Evolutionary conservation across 2,797 vertebrate species (phyloP).

Genomic region (Squalus acanthias): DNA sequence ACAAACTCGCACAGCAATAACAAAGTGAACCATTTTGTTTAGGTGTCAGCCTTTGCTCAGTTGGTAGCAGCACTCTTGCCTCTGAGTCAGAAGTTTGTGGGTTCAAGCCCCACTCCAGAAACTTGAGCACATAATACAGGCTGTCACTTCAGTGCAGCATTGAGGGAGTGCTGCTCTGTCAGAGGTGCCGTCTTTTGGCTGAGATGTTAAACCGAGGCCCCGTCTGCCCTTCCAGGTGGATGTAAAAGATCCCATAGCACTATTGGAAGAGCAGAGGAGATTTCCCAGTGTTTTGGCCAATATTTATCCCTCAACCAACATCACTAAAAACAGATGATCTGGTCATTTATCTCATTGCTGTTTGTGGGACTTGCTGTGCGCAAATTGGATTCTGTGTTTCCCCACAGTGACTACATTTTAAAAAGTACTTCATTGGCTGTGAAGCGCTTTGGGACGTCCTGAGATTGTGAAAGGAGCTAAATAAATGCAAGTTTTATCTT

Average conservation of each 20-base stretch:
- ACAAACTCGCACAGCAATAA: background rate
- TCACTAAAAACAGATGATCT: background rate
- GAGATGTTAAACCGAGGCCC: background rate
- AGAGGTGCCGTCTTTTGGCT: background rate
- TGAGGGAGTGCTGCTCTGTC: background rate
- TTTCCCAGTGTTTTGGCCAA: background rate
- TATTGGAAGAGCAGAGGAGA: background rate
- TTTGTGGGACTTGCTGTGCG: background rate
- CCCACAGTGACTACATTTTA: background rate
- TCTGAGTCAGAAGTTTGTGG: background rate
- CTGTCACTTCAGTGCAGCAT: background rate
- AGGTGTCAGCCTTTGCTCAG: background rate
- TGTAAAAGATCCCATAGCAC: background rate
- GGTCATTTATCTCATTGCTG: background rate
- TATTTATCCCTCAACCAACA: background rate
- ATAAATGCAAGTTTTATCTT: background rate
- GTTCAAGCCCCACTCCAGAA: background rate
- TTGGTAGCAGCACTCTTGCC: background rate
- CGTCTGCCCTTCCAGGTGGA: background rate
- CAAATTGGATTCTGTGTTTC: background rate
- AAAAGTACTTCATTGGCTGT: background rate
- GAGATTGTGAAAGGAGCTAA: background rate
- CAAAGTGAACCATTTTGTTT: background rate
- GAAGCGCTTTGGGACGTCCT: background rate
- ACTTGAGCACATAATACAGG: background rate